Evolutionary conservation across 2,797 vertebrate genomes (phyloP), one percentile per base, ranked within the genome.

Genomic region (Pitangus sulphuratus): DNA sequence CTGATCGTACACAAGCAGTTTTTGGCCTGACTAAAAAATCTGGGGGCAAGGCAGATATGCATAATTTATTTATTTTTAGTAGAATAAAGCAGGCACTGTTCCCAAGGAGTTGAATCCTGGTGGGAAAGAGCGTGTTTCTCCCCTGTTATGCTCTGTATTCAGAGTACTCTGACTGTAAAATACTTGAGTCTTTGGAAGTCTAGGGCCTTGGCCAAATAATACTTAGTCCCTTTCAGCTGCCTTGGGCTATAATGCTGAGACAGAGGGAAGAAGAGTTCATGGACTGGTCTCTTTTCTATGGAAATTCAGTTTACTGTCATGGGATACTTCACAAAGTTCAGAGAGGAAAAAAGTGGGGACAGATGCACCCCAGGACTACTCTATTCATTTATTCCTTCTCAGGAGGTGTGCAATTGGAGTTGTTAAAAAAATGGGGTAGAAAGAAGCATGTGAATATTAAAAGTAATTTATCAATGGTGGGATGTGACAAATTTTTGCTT

Each of bases 41-140:
- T 65, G 16, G 20, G 76, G 30, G 31, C n/a, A 86, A 93, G 45
- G 31, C 56, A 89, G 33, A 71, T 35, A 88, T 84, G 26, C 25
- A 51, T 58, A 51, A 64, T 88, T 79, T 84, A 53, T 90, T 82
- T 89, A 48, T 54, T 87, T 92, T 89, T 50, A 85, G 54, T 39
- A 22, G 39, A 20, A 64, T 89, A 70, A 68, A 78, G 15, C 21
- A 54, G 31, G 26, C 68, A 56, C 10, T 71, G 20, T 64, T 93
- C 47, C 65, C 88, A 86, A 50, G 12, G 37, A 81, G 9, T 26
- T 71, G 50, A 50, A 87, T 87, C 30, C 47, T 81, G 19, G 20
- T 71, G 47, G 86, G 54, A 84, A 89, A 75, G 57, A 71, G 10
- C 12, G 8, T 69, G 26, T 39, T 75, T 20, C 21, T 90, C 13